These are phyloP conservation scores for Callocephalon fimbriatum DNA, from an alignment of 2,113 vertebrate genomes.

Conservation along the genomic window DNA sequence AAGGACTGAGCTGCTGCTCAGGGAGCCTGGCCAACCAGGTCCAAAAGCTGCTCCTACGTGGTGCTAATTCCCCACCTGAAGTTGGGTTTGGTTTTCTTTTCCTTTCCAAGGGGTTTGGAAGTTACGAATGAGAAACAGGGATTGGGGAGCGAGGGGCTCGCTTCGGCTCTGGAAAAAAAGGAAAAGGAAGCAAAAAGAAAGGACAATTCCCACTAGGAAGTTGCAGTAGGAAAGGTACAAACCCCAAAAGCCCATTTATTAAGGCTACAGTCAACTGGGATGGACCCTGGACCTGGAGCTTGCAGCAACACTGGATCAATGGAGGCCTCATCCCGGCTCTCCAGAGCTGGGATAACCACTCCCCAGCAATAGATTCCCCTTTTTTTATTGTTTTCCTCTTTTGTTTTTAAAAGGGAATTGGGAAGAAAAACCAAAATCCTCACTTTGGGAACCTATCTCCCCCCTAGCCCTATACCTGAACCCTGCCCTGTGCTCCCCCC, in stretches of 20 bases:
- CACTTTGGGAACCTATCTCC: not conserved
- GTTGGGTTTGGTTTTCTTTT: not conserved
- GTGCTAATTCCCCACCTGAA: not conserved
- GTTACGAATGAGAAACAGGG: conserved; percentile 37
- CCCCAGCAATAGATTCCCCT: conserved; percentile 3
- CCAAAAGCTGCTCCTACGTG: not conserved
- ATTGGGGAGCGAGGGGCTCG: not conserved
- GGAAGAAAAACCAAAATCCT: not conserved
- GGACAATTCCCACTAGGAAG: conserved; percentile 32
- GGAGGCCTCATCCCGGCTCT: not conserved
- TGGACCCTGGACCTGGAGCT: not conserved
- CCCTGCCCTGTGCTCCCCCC: not conserved
- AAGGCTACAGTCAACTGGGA: not conserved
- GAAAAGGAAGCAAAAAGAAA: accelerated
- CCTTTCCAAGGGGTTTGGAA: conserved; percentile 26
- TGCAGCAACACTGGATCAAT: not conserved
- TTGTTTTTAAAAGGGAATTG: not conserved
- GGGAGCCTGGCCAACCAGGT: not conserved
- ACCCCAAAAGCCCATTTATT: not conserved
- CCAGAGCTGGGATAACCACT: not conserved
- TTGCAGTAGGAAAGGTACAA: not conserved
- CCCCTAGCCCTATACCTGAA: conserved; percentile 20
- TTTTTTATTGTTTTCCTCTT: not conserved
- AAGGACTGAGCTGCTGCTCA: not conserved
- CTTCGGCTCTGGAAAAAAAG: conserved; percentile 43